Conservation (phyloP, 2,113 vertebrate genomes). For the Hippoglossus stenolepis region DNA sequence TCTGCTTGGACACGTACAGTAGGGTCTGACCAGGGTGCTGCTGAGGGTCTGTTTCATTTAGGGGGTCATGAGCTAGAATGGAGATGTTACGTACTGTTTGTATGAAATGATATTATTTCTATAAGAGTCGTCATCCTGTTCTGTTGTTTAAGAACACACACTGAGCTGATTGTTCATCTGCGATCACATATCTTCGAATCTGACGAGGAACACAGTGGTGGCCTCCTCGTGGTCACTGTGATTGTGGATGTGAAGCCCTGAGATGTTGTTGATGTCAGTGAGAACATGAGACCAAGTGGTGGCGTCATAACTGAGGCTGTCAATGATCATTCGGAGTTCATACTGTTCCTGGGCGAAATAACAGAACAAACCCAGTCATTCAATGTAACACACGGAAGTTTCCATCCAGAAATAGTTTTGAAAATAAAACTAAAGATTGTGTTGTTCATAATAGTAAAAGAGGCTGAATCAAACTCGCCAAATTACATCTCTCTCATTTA, state of each 20-base stretch:
- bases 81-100: constrained; percentile 16
- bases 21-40: constrained; percentile 54
- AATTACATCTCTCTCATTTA: not conserved
- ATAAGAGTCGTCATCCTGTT: constrained; percentile 9
- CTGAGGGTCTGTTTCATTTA: constrained; percentile 7
- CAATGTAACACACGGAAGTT: not conserved
- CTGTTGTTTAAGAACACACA: constrained; percentile 25
- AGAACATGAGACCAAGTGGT: constrained; percentile 35
- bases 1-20: constrained; percentile 48
- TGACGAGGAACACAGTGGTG: constrained; percentile 46
- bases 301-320: too few species aligned
- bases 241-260: constrained; percentile 70
- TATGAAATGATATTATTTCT: constrained; percentile 13
- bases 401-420: not conserved
- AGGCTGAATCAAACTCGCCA: not conserved
- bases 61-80: constrained; percentile 29
- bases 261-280: constrained; percentile 64
- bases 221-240: constrained; percentile 24
- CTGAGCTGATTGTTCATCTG: constrained; percentile 47
- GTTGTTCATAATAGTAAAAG: not conserved
- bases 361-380: constrained; percentile 1
- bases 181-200: constrained; percentile 24
- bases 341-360: not conserved
- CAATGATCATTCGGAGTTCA: not conserved
- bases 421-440: not conserved